Conservation (phyloP, 2,797 vertebrate genomes). For the Poeciliopsis turneri region DNA sequence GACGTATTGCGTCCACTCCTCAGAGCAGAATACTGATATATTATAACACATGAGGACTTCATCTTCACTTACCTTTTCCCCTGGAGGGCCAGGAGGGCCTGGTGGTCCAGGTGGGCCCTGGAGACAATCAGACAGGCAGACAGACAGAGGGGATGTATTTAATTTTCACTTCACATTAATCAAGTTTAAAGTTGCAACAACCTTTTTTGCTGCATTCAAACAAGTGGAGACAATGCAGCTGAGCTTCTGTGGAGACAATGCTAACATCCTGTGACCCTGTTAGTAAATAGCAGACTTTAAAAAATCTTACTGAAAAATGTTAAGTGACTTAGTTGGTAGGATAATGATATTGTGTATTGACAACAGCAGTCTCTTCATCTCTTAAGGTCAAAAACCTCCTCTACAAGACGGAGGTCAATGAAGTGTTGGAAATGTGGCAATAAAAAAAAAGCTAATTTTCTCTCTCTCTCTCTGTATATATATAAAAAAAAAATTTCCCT, state of each 20-base stretch:
- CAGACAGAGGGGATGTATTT: constrained; percentile 4
- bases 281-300: background rate
- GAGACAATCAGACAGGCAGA: constrained; percentile 12
- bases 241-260: background rate
- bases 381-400: background rate
- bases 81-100: constrained; percentile 84
- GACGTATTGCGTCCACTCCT: too few species aligned
- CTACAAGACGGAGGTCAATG: background rate
- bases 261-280: background rate
- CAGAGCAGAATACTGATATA: background rate
- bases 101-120: constrained; percentile 90
- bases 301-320: background rate
- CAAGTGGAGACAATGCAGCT: background rate
- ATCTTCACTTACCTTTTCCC: constrained; percentile 84
- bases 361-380: background rate
- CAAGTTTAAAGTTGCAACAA: constrained; percentile 1
- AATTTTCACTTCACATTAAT: background rate
- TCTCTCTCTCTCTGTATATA: too few species aligned
- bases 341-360: background rate
- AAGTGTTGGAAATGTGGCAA: background rate
- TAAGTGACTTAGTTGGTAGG: background rate
- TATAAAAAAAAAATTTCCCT: too few species aligned
- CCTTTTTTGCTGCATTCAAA: constrained; percentile 5
- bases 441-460: background rate
- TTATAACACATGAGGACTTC: background rate